Percentiles rank a stretch among this genome's conserved stretches.
Evolutionary conservation across 2,888 invertebrate genomes (phyloP).

Genomic region (Tipula unca): DNA sequence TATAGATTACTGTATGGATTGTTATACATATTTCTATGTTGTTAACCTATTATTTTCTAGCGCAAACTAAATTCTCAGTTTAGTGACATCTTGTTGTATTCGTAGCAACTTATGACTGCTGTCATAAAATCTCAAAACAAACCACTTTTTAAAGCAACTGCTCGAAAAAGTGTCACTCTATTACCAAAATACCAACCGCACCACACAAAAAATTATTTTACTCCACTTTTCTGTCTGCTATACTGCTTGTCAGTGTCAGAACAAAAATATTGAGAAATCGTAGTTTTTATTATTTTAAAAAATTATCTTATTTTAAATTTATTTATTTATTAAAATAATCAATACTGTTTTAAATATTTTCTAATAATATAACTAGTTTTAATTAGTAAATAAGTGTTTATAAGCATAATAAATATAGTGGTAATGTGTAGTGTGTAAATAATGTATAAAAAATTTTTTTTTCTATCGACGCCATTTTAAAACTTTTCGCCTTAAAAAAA

Average conservation of each 20-base stretch:
- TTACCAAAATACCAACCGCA: not conserved
- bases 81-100: no score
- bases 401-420: not conserved
- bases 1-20: no score
- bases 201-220: not conserved
- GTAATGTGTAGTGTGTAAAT: not conserved
- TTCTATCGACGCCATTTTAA: not conserved
- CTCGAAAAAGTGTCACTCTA: not conserved
- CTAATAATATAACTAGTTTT: not conserved
- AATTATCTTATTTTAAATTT: not conserved
- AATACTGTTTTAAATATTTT: not conserved
- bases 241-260: constrained; percentile 2
- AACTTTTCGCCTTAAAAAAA: not conserved
- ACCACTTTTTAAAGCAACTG: not conserved
- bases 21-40: no score
- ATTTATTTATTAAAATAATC: not conserved
- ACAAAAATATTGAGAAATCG: not conserved
- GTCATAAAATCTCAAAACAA: not conserved
- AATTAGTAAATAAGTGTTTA: not conserved
- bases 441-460: not conserved
- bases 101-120: not conserved
- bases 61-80: no score
- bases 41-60: no score
- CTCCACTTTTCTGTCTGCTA: not conserved
- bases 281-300: constrained; percentile 8